These are phyloP conservation scores for Drosophila mettleri DNA, from an alignment of 2,888 invertebrate species.

Conservation along the genomic window DNA sequence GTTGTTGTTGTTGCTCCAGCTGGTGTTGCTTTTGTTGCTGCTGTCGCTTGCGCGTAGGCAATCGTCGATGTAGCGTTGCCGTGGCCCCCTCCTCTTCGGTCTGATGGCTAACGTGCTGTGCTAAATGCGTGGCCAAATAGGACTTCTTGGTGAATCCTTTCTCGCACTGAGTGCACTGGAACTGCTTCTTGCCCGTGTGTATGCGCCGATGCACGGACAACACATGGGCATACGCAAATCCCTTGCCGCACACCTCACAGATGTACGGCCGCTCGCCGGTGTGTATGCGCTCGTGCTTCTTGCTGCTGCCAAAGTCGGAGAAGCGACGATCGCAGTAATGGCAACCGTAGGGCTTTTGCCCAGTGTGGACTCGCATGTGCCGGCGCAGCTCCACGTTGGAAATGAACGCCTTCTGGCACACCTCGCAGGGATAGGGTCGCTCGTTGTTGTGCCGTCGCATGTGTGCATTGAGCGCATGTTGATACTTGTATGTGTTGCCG, in stretches of 20 bases:
- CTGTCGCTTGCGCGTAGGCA: conserved; percentile 35
- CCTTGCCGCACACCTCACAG: conserved; percentile 82
- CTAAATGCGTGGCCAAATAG: conserved; percentile 80
- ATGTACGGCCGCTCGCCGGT: conserved; percentile 84
- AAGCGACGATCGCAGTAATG: conserved; percentile 83
- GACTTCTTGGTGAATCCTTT: conserved; percentile 84
- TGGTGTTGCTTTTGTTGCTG: conserved; percentile 1
- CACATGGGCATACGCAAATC: conserved; percentile 84
- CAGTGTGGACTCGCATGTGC: conserved; percentile 85
- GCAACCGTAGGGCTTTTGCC: conserved; percentile 84
- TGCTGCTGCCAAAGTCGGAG: conserved; percentile 85
- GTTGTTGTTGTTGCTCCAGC: background rate
- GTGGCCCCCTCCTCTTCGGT: background rate
- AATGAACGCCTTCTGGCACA: conserved; percentile 84
- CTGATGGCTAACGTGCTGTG: conserved; percentile 65
- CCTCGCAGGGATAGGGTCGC: conserved; percentile 82
- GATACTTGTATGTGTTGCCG: conserved; percentile 84
- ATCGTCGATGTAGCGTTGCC: conserved; percentile 1
- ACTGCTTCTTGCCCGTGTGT: conserved; percentile 84
- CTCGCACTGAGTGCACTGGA: conserved; percentile 81
- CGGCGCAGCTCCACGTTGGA: conserved; percentile 84
- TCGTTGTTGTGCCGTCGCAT: conserved; percentile 84
- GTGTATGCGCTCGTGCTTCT: conserved; percentile 85
- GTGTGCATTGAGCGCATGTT: conserved; percentile 84
- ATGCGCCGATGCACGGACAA: conserved; percentile 82